These are phyloP conservation scores for Heliconius hortense DNA, from an alignment of 2,888 invertebrate genomes.

Conservation along the genomic window DNA sequence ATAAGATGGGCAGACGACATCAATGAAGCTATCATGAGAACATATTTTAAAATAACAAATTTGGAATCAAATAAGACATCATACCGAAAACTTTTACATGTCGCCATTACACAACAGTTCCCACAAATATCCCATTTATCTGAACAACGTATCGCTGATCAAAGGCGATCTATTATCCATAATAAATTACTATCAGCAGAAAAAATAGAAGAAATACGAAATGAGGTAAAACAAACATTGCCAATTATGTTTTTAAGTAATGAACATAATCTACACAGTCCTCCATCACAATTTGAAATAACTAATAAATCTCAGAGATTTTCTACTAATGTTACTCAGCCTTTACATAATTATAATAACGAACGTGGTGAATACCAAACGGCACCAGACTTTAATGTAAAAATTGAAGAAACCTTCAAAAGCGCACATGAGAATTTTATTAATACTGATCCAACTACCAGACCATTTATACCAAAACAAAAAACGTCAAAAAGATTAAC, in stretches of 20 bases:
- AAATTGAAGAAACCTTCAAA: too few relatives aligned
- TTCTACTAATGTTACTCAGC: neutral
- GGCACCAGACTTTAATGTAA: too few relatives aligned
- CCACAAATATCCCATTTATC: neutral
- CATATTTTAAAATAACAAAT: too few relatives aligned
- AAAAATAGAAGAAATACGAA: neutral
- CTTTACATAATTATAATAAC: too few relatives aligned
- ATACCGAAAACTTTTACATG: neutral
- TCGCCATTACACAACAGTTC: neutral
- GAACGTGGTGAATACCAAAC: too few relatives aligned
- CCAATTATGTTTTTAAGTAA: too few relatives aligned
- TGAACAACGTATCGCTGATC: neutral
- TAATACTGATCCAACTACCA: neutral
- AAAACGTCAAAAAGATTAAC: neutral
- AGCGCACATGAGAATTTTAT: too few relatives aligned
- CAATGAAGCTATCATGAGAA: too few relatives aligned
- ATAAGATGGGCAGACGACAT: too few relatives aligned
- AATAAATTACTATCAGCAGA: too few relatives aligned
- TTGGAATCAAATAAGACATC: neutral
- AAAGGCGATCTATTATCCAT: too few relatives aligned
- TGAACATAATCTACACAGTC: neutral
- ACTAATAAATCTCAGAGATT: neutral
- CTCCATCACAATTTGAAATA: neutral
- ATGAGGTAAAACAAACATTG: neutral
- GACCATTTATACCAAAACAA: constrained; percentile 2